These are phyloP conservation scores for Tipula confusa DNA, from an alignment of 2,888 invertebrate genomes.

Conservation along the genomic window DNA sequence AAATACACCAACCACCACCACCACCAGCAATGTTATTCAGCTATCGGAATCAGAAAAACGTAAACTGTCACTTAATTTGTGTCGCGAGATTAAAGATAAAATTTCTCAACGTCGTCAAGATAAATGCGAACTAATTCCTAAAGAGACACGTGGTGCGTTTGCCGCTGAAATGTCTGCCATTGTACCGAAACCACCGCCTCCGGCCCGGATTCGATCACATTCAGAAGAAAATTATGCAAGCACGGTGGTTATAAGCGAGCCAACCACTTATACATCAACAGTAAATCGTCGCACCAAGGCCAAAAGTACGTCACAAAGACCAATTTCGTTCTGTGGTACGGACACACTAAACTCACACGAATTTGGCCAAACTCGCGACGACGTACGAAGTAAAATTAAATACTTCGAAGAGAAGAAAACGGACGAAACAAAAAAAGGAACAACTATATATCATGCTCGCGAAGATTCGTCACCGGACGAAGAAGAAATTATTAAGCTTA, in stretches of 20 bases:
- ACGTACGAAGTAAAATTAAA: constrained; percentile 66
- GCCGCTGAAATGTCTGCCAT: constrained; percentile 54
- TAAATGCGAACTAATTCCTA: constrained; percentile 42
- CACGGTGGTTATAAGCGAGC: constrained; percentile 15
- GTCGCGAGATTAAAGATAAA: constrained; percentile 67
- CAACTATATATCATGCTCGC: constrained; percentile 54
- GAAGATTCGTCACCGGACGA: constrained; percentile 54
- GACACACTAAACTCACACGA: constrained; percentile 67
- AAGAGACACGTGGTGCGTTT: constrained; percentile 60
- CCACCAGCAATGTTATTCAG: constrained; percentile 42
- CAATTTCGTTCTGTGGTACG: constrained; percentile 60
- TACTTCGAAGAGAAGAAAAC: constrained; percentile 71
- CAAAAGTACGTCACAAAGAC: constrained; percentile 36
- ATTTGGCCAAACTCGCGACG: constrained; percentile 57
- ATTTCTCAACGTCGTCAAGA: constrained; percentile 50
- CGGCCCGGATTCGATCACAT: constrained; percentile 29
- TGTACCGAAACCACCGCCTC: constrained; percentile 13
- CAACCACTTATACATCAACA: background rate
- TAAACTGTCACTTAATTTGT: constrained; percentile 65
- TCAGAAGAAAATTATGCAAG: constrained; percentile 29
- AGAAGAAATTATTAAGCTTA: constrained; percentile 50
- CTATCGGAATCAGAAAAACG: constrained; percentile 65
- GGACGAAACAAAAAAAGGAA: constrained; percentile 49
- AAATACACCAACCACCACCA: background rate
- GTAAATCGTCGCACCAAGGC: background rate